Evolutionary conservation across 2,888 invertebrate genomes (phyloP).

Genomic region (Phania funesta): DNA sequence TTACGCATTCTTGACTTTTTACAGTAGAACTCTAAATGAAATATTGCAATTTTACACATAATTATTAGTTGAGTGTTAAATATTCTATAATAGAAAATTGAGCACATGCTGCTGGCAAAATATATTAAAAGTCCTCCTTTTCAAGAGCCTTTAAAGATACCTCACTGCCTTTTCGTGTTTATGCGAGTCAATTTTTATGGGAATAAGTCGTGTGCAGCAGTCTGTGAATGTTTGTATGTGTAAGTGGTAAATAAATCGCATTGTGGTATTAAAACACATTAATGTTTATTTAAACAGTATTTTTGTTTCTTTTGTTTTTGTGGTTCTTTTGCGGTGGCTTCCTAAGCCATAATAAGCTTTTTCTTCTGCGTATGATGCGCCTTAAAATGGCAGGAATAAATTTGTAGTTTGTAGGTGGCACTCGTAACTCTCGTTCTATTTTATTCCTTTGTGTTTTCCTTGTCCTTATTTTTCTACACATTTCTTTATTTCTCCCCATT

Average conservation of each 20-base stretch:
- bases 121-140: no score
- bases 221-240: slow-evolving; percentile 21
- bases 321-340: slow-evolving; percentile 4
- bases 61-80: no score
- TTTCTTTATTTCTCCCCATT: slow-evolving; percentile 7
- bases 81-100: no score
- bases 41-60: no score
- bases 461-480: background rate
- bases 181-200: no score
- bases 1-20: no score
- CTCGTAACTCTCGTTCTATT: background rate
- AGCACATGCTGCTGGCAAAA: no score
- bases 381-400: background rate
- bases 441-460: slow-evolving; percentile 26
- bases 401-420: background rate
- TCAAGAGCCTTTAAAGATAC: no score
- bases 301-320: slow-evolving; percentile 17
- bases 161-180: no score
- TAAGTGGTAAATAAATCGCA: slow-evolving; percentile 61
- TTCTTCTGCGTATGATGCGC: background rate
- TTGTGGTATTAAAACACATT: slow-evolving; percentile 52
- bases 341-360: slow-evolving; percentile 29
- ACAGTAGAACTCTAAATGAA: no score
- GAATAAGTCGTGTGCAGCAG: background rate
- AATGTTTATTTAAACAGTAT: slow-evolving; percentile 58